These are phyloP conservation scores for Orthonychiurus folsomi DNA, from an alignment of 2,888 invertebrate genomes.

Conservation along the genomic window DNA sequence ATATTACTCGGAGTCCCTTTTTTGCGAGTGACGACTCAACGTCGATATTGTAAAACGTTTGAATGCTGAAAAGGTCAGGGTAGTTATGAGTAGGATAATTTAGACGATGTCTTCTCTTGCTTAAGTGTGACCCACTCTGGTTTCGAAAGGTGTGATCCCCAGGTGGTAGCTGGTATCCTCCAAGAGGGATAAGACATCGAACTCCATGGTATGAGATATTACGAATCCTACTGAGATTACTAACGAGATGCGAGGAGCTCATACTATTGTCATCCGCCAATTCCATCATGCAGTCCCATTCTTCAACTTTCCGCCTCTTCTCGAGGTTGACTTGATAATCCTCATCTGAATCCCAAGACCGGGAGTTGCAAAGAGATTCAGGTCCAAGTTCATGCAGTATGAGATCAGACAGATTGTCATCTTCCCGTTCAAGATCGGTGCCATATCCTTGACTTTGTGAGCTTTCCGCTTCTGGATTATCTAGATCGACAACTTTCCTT, in stretches of 20 bases:
- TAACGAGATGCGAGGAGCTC: neutral
- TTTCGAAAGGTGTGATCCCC: neutral
- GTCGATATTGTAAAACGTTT: neutral
- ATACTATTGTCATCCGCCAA: neutral
- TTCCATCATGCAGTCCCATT: neutral
- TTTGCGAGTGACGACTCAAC: slow-evolving; percentile 13
- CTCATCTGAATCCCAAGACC: slow-evolving; percentile 6
- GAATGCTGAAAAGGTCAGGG: neutral
- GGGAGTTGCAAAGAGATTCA: neutral
- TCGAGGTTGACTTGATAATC: neutral
- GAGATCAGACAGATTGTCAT: neutral
- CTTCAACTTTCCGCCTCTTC: neutral
- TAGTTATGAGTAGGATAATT: neutral
- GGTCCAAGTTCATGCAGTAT: neutral
- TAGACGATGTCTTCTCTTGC: neutral
- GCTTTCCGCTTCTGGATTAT: neutral
- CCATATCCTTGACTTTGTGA: neutral
- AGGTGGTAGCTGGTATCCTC: slow-evolving; percentile 16
- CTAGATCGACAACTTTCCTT: no score
- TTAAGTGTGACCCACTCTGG: no score
- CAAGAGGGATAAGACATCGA: slow-evolving; percentile 12
- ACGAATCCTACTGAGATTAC: neutral
- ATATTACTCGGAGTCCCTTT: slow-evolving; percentile 30
- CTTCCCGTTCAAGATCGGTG: neutral
- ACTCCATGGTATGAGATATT: slow-evolving; percentile 4